phyloP scores from a whole-genome alignment of 2,797 vertebrate species.

The Lacerta agilis region DNA sequence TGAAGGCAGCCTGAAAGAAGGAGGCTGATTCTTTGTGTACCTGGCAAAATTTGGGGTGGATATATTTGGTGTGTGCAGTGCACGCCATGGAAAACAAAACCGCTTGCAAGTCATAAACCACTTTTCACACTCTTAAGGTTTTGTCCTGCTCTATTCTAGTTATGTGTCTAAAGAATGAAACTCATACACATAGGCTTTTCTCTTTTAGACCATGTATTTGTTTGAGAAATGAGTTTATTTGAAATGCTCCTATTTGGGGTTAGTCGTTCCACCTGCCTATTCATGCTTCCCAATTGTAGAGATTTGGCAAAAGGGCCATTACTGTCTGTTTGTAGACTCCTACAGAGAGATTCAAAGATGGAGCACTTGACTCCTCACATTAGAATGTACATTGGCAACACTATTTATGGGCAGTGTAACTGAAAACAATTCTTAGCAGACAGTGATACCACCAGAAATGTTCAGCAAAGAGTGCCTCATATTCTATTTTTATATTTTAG shows the following conservation, averaged over 20 bases:
- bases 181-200: neutral
- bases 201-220: neutral
- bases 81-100: neutral
- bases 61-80: neutral
- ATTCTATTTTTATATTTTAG: constrained; percentile 10
- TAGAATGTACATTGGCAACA: neutral
- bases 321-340: neutral
- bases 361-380: constrained; percentile 15
- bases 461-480: constrained; percentile 34
- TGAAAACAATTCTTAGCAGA: constrained; percentile 12
- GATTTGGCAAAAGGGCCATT: neutral
- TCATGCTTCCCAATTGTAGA: constrained; percentile 9
- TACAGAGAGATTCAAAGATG: neutral
- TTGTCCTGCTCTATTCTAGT: neutral
- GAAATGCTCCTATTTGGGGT: neutral
- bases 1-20: neutral
- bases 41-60: neutral
- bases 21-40: neutral
- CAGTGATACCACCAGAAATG: neutral
- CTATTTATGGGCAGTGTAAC: constrained; percentile 14
- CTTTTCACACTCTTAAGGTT: neutral
- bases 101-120: neutral
- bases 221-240: neutral
- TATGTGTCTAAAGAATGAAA: neutral
- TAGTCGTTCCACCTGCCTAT: neutral